Evolutionary conservation across 1,140 invertebrate species (phyloP).

Genomic region (Heliconius hewitsoni): DNA sequence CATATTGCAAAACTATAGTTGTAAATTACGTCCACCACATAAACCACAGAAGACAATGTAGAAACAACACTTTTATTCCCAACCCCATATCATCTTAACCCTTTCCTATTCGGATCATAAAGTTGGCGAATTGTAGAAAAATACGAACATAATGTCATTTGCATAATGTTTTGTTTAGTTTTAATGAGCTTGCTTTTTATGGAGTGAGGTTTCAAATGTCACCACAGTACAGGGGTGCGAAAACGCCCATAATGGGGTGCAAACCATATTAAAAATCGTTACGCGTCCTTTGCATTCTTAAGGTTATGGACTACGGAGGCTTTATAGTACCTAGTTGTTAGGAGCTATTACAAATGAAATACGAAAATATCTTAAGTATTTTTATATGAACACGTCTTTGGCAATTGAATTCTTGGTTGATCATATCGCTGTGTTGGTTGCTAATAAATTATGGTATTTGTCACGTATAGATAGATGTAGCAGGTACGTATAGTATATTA

Average conservation of each 20-base stretch:
- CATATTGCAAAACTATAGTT: constrained; percentile 36
- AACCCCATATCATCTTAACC: constrained; percentile 69
- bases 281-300: constrained; percentile 76
- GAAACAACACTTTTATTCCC: constrained; percentile 68
- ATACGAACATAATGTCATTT: constrained; percentile 79
- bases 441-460: not conserved
- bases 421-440: not conserved
- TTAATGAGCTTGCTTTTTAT: constrained; percentile 71
- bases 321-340: not conserved
- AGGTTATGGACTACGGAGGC: constrained; percentile 48
- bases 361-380: not conserved
- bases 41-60: constrained; percentile 63
- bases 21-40: constrained; percentile 54
- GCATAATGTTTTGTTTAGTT: constrained; percentile 69
- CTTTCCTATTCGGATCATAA: constrained; percentile 76
- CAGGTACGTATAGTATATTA: not conserved
- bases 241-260: constrained; percentile 74
- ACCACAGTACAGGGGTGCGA: constrained; percentile 73
- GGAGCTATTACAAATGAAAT: not conserved
- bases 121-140: constrained; percentile 75
- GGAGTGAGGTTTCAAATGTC: constrained; percentile 78
- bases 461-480: not conserved
- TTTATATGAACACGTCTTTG: constrained; percentile 9
- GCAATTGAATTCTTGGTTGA: not conserved
- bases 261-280: constrained; percentile 79